phyloP scores from a whole-genome alignment of 2,888 invertebrate species.

The Gonocerus acuteangulatus region DNA sequence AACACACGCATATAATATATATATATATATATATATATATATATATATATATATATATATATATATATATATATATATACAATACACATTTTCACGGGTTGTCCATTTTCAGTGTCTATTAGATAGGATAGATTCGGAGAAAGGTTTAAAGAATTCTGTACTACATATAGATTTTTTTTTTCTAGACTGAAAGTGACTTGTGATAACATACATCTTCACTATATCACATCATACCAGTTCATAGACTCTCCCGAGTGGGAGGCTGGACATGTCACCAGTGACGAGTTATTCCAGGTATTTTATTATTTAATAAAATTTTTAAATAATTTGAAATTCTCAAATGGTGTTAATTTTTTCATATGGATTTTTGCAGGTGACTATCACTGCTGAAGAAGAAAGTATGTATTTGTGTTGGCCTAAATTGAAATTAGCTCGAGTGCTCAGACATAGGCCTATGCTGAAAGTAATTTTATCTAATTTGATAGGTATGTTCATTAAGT shows the following conservation, averaged over 20 bases:
- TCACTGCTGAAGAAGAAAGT: constrained; percentile 69
- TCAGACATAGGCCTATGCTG: constrained; percentile 64
- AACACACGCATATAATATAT: no score
- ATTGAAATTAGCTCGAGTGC: constrained; percentile 63
- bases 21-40: no score
- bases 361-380: constrained; percentile 58
- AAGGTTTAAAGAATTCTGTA: no score
- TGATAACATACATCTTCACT: constrained; percentile 73
- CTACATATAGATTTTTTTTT: constrained; percentile 32
- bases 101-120: no score
- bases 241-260: constrained; percentile 88
- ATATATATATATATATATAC: no score
- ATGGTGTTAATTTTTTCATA: constrained; percentile 10
- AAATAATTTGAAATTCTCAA: neutral
- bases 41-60: no score
- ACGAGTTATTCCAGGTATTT: constrained; percentile 66
- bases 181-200: constrained; percentile 71
- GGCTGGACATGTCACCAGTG: constrained; percentile 66
- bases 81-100: no score
- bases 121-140: no score
- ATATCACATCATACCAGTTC: constrained; percentile 71
- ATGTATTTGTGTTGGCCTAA: constrained; percentile 73
- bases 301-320: neutral
- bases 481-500: constrained; percentile 54
- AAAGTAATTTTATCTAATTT: constrained; percentile 68